Evolutionary conservation across 2,113 vertebrate genomes (phyloP).

Genomic region (Ammodytes dubius): DNA sequence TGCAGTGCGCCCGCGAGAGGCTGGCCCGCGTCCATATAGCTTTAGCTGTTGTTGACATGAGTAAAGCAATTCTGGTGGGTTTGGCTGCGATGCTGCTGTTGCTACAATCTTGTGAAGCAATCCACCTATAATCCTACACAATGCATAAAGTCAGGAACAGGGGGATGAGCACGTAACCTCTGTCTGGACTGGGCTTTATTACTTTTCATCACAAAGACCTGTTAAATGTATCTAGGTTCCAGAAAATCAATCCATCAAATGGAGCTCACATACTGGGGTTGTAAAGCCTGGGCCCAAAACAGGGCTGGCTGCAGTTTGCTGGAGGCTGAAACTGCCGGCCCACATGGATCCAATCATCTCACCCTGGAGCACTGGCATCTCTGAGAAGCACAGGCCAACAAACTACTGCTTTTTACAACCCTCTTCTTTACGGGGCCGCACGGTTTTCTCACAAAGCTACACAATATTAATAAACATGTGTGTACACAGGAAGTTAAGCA

Average conservation of each 20-base stretch:
- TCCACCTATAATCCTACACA: slow-evolving; percentile 48
- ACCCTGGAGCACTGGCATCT: slow-evolving; percentile 79
- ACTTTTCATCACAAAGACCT: slow-evolving; percentile 70
- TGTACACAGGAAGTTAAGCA: slow-evolving; percentile 65
- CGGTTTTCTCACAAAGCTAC: slow-evolving; percentile 61
- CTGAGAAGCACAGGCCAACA: slow-evolving; percentile 69
- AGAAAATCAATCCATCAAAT: slow-evolving; percentile 78
- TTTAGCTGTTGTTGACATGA: slow-evolving; percentile 72
- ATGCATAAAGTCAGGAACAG: slow-evolving; percentile 46
- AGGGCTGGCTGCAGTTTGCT: slow-evolving; percentile 80
- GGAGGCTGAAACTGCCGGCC: slow-evolving; percentile 60
- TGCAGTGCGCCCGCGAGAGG: slow-evolving; percentile 9
- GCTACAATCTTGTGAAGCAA: slow-evolving; percentile 46
- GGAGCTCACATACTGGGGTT: slow-evolving; percentile 73
- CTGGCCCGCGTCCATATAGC: slow-evolving; percentile 47
- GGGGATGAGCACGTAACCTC: slow-evolving; percentile 54
- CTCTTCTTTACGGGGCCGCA: slow-evolving; percentile 60
- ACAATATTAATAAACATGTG: slow-evolving; percentile 73
- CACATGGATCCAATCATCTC: slow-evolving; percentile 77
- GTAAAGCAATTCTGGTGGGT: slow-evolving; percentile 58
- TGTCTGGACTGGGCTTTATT: slow-evolving; percentile 48
- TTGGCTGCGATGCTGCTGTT: slow-evolving; percentile 59
- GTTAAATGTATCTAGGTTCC: slow-evolving; percentile 54
- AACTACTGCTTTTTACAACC: slow-evolving; percentile 73
- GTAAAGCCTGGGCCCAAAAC: slow-evolving; percentile 74